phyloP scores from a whole-genome alignment of 2,888 invertebrate genomes.

The Slavum lentiscoides region DNA sequence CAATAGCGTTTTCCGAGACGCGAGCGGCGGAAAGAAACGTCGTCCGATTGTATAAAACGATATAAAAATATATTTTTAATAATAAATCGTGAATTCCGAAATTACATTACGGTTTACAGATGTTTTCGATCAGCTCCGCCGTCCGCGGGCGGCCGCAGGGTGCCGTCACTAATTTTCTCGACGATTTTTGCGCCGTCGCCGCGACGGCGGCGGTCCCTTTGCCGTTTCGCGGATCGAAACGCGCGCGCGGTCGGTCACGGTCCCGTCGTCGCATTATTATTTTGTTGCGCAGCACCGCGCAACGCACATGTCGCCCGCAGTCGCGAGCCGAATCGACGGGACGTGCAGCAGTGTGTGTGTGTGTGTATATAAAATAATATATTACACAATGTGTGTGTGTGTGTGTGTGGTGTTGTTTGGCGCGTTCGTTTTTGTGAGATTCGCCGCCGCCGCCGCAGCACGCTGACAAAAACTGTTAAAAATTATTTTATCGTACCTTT shows the following conservation, averaged over 20 bases:
- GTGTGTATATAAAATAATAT: too few species aligned
- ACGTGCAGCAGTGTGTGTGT: too few species aligned
- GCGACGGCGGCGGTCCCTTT: constrained; percentile 47
- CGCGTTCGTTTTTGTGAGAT: constrained; percentile 20
- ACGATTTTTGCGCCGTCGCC: constrained; percentile 30
- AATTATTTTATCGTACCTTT: neutral
- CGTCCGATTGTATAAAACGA: too few species aligned
- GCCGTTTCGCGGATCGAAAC: constrained; percentile 8
- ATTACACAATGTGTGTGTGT: neutral
- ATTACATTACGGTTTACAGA: constrained; percentile 42
- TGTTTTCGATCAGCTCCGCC: constrained; percentile 34
- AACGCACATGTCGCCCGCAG: constrained; percentile 42
- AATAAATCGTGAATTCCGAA: constrained; percentile 23
- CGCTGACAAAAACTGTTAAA: neutral
- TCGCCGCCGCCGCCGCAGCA: constrained; percentile 33
- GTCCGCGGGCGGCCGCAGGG: neutral
- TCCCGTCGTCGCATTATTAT: neutral
- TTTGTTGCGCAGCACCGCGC: constrained; percentile 20
- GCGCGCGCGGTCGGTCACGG: constrained; percentile 44
- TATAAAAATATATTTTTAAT: neutral
- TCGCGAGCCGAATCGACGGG: constrained; percentile 20
- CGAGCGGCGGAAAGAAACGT: too few species aligned
- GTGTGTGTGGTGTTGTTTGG: neutral
- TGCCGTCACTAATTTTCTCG: constrained; percentile 47
- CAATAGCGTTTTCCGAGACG: too few species aligned